Evolutionary conservation across 2,888 invertebrate genomes (phyloP).

Genomic region (Cynaeus angustus): DNA sequence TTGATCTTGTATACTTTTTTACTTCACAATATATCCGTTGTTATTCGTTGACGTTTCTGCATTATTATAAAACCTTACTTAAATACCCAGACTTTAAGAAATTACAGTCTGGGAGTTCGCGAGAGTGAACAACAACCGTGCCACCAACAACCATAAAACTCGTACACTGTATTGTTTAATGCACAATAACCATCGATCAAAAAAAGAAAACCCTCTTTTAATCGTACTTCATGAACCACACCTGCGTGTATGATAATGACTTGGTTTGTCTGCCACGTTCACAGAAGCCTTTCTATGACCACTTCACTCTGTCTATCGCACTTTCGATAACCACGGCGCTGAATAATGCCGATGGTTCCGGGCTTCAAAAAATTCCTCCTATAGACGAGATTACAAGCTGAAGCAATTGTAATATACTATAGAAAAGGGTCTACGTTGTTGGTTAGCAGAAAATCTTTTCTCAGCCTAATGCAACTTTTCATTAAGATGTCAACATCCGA

Average conservation of each 20-base stretch:
- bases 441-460: neutral
- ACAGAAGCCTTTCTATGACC: conserved; percentile 34
- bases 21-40: no score
- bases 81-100: no score
- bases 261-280: neutral
- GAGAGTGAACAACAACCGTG: no score
- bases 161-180: conserved; percentile 36
- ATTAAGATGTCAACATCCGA: conserved; percentile 46
- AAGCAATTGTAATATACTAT: conserved; percentile 40
- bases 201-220: neutral
- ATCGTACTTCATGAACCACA: neutral
- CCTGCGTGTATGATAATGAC: conserved; percentile 32
- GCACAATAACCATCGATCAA: conserved; percentile 24
- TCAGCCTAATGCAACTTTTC: neutral
- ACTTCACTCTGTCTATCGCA: conserved; percentile 26
- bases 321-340: conserved; percentile 29
- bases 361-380: conserved; percentile 33
- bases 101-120: no score
- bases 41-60: no score
- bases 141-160: conserved; percentile 23
- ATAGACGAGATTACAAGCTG: conserved; percentile 43
- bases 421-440: conserved; percentile 44
- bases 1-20: no score
- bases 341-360: conserved; percentile 25
- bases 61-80: no score